Percentiles rank a stretch among this genome's conserved stretches.
Conservation (phyloP, 2,888 invertebrate genomes). For the Apamea anceps region DNA sequence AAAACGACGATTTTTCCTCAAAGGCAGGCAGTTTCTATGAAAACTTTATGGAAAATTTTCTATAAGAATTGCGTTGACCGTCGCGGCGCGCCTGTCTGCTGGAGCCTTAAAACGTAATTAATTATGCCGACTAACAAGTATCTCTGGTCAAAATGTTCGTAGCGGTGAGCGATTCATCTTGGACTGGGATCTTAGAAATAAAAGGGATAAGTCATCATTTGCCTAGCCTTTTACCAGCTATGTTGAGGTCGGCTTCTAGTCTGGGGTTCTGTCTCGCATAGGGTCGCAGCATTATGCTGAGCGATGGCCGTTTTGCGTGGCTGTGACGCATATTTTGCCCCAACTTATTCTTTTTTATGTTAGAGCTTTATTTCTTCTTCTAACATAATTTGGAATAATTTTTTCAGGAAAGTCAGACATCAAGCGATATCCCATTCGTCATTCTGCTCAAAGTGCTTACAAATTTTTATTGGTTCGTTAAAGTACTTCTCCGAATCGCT, state of each 20-base stretch:
- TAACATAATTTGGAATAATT: no score
- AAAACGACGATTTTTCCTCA: constrained; percentile 42
- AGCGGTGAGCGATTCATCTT: constrained; percentile 64
- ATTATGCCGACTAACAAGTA: constrained; percentile 67
- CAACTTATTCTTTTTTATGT: no score
- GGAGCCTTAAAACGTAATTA: constrained; percentile 60
- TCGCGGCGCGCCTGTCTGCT: not conserved
- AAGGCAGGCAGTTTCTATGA: not conserved
- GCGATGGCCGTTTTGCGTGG: no score
- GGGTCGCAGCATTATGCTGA: no score
- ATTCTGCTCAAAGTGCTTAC: not conserved
- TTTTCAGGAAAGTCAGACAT: not conserved
- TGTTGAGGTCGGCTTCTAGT: not conserved
- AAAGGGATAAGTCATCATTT: not conserved
- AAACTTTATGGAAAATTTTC: not conserved
- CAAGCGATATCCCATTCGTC: not conserved
- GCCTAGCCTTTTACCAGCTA: not conserved
- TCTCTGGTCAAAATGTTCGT: constrained; percentile 65
- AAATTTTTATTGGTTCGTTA: not conserved
- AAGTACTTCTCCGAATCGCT: constrained; percentile 1
- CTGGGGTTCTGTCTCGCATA: no score
- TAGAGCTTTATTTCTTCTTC: no score
- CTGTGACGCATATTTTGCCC: no score
- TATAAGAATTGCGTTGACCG: not conserved
- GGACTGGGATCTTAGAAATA: constrained; percentile 23